A percentile compares a stretch with the other conserved stretches of the same genome.
These are phyloP conservation scores for Abrostola triplasia DNA, from an alignment of 2,888 invertebrate genomes.

Conservation along the genomic window DNA sequence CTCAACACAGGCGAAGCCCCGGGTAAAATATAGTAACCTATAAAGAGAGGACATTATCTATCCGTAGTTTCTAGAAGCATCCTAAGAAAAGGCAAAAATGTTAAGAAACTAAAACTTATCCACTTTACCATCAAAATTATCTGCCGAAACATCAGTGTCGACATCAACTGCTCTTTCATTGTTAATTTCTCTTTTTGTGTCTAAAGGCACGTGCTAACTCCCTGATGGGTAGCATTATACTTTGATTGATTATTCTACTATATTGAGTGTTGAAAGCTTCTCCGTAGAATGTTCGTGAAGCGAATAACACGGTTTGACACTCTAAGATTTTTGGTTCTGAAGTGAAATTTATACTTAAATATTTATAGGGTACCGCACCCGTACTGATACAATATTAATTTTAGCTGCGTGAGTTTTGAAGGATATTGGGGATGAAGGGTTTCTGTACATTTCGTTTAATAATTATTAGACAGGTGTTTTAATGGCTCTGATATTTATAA, in stretches of 20 bases:
- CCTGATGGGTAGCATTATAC: constrained; percentile 40
- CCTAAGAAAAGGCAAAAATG: neutral
- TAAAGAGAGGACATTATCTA: too few species aligned
- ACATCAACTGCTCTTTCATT: constrained; percentile 12
- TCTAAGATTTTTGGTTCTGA: constrained; percentile 39
- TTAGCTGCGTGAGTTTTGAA: neutral
- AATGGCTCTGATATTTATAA: neutral
- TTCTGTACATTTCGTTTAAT: neutral
- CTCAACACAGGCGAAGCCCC: too few species aligned
- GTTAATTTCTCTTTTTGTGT: constrained; percentile 35
- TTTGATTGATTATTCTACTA: constrained; percentile 60
- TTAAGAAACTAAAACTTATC: neutral
- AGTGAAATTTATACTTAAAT: constrained; percentile 20
- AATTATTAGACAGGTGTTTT: neutral
- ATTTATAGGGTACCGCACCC: constrained; percentile 1
- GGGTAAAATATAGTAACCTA: too few species aligned
- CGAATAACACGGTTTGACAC: constrained; percentile 54
- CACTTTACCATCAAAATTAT: neutral
- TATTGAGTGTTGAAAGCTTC: constrained; percentile 55
- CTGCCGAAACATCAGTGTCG: neutral
- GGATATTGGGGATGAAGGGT: neutral
- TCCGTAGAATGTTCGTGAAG: constrained; percentile 33
- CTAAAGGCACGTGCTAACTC: constrained; percentile 30
- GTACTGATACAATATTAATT: neutral
- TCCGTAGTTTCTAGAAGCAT: neutral